Evolutionary conservation across 2,797 vertebrate species (phyloP), one percentile per base, ranked within the genome.

Genomic region (Holocentrus rufus): DNA sequence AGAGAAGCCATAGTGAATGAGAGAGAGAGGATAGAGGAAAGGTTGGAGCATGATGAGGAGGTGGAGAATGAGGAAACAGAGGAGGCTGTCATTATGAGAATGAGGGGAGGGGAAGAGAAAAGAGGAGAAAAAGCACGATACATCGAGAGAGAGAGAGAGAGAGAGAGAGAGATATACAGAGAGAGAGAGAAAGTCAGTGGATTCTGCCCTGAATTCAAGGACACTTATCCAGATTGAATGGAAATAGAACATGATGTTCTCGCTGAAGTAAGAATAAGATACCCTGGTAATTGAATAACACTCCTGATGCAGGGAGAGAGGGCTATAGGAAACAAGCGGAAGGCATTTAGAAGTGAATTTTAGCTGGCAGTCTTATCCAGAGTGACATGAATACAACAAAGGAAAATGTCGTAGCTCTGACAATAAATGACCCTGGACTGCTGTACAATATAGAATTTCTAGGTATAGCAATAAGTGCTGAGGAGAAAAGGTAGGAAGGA

Each of bases 201-300:
- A 77, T 5, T 67, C 56, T 55, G 55, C 54, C 76, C 75, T 50
- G 65, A 63, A 59, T 72, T 83, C 65, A 78, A 81, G 66, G 77
- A 74, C 47, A 53, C 39, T 72, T 68, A 23, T 4, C 22, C 27
- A 73, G 65, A 71, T 52, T 72, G 58, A 70, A 74, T 8, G 17
- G 59, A 58, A 69, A 66, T 3, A 62, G 60, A 75, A 76, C 27
- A 72, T 25, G 7, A 70, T 55, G 65, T 65, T 81, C 23, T 62
- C 25, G 5, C 65, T 42, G 66, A 46, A 64, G n/a, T 20, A 65
- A 73, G 30, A 79, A 59, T 14, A 61, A 4, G 59, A 65, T 76
- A 59, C 59, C 42, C 56, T 77, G 66, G 72, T 61, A 76, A 82
- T 72, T 27, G 63, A 75, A 73, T 34, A 50, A 65, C 49, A 61